Base-by-base conservation (phyloP, 2,797 vertebrate species). In the Aphelocoma californica region DNA sequence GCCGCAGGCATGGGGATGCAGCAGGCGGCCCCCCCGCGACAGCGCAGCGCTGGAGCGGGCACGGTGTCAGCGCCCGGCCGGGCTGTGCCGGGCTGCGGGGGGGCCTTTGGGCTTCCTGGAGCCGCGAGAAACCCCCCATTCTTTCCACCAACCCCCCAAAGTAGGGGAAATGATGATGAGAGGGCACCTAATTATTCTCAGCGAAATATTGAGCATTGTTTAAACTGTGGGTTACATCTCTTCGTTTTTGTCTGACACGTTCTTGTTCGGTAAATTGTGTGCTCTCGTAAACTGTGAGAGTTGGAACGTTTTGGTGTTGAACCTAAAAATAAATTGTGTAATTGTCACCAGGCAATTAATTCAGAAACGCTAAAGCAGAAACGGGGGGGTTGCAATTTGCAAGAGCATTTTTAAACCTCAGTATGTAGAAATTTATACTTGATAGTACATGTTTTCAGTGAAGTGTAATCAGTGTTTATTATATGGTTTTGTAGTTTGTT, bases 211-310 rank as follows among this genome's bases (percentile, higher is more conserved):
- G 31, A 36, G 18, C 31, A 0, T 26, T 31, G 58, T 40, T 70
- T 38, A 18, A 17, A 8, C 10, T 19, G 0, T 5, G 51, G 4
- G 1, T 80, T 58, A 0, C 8, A 0, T 31, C n/a, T 26, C 15
- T 12, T 29, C n/a, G 4, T 12, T 51, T 29, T 42, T 56, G 61
- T 28, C 25, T 24, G 34, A 7, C 14, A 2, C 9, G 3, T 20
- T 80, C 21, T 58, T 28, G 24, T 13, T 75, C 19, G 3, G 17
- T 48, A 9, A 31, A n/a, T 40, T 44, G 42, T 10, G 8, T 17
- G 21, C n/a, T 87, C 17, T 19, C 9, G 3, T 42, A 3, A 25
- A 8, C 21, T 18, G 5, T 38, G 58, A 9, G 44, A 44, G 57
- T 28, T 24, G 51, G 34, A 48, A 21, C 1, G 3, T 20, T 81